These are phyloP conservation scores for Blastomussa wellsi DNA, from an alignment of 92 coral and sea anemone genomes.

Conservation along the genomic window DNA sequence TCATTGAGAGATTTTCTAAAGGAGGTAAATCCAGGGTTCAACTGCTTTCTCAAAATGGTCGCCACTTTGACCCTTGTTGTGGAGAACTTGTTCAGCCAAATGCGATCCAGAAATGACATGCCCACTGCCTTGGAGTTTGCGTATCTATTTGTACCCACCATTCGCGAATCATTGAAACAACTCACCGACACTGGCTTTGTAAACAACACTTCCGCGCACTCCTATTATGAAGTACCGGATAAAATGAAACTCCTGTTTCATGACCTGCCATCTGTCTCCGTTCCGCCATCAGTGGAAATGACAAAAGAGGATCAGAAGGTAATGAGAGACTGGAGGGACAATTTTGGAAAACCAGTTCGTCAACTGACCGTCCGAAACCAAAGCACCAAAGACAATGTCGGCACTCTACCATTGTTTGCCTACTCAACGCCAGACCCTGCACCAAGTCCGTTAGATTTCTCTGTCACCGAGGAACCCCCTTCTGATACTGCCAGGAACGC, in stretches of 20 bases:
- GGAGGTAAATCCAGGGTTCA: conserved; percentile 2
- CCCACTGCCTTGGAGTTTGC: conserved; percentile 56
- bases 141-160: conserved; percentile 35
- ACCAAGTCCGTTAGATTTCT: conserved; percentile 41
- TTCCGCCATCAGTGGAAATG: conserved; percentile 40
- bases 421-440: conserved; percentile 39
- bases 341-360: conserved; percentile 46
- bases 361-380: conserved; percentile 57
- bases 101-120: no score
- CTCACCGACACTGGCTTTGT: conserved; percentile 37
- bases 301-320: conserved; percentile 49
- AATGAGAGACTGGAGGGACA: conserved; percentile 64
- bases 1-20: conserved; percentile 12
- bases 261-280: conserved; percentile 21
- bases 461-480: conserved; percentile 1
- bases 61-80: conserved; percentile 38
- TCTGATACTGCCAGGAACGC: neutral
- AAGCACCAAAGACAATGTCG: conserved; percentile 59
- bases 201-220: conserved; percentile 35
- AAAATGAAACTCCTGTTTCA: conserved; percentile 36
- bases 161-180: conserved; percentile 46
- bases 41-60: conserved; percentile 28
- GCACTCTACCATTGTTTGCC: conserved; percentile 46
- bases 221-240: conserved; percentile 42
- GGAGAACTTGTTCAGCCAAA: conserved; percentile 47